Base-by-base conservation (phyloP, 1,140 invertebrate genomes). In the Pseudomyrmex sp. region DNA sequence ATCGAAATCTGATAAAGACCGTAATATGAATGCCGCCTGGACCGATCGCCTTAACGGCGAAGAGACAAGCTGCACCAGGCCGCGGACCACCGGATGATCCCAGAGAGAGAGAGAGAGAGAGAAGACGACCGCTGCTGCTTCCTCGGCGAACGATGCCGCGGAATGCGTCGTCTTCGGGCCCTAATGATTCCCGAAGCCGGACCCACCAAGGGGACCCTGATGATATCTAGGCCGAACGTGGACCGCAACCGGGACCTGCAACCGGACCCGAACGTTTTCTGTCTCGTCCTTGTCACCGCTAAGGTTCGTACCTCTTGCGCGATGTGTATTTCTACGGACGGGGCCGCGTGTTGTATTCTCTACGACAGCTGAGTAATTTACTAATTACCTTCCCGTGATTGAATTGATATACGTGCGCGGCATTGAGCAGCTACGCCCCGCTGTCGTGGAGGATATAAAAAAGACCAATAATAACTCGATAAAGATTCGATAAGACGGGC, bases 1-100 rank as follows among this genome's bases (percentile, higher is more conserved):
- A 88, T 86, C 75, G 76, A 89, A 86, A 91, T 91, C 90, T 84
- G 89, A 91, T 91, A 91, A 91, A 83, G 26, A 10, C 18, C 59
- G 76, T 90, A 89, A 90, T 90, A 90, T 90, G 90, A 90, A 90
- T 90, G 85, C 87, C 86, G 83, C 66, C 26, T 26, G 69, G 18
- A 65, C 68, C 56, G 85, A 85, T 86, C 79, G 72, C 58, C 54
- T 61, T 65, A 61, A 52, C 63, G 68, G 23, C 61, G 58, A 72
- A 85, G 80, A 83, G 80, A 83, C 83, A 73, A 82, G 83, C 75
- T 80, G 58, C 35, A 35, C 35, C 70, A 72, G 26, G 2, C 69
- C 58, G 66, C 69, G 74, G 75, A 66, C 74, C 88, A 87, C 86
- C 87, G 85, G 70, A 86, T 88, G 84, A 89, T 86, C 84, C 80